These are phyloP conservation scores for Helicoverpa zea DNA, from an alignment of 1,140 invertebrate species.

Conservation along the genomic window DNA sequence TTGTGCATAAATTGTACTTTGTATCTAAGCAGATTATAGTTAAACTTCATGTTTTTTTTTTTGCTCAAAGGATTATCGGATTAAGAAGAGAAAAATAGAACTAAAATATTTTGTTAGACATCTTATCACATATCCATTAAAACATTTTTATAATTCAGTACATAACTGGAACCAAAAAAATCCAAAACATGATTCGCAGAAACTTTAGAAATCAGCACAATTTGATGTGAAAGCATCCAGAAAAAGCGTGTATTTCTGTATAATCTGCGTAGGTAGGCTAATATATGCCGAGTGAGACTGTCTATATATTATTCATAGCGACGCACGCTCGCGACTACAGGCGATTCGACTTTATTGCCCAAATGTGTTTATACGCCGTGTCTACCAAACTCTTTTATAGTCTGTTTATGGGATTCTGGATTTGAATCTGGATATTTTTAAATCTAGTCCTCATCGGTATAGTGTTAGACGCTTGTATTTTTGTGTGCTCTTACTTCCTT, in stretches of 20 bases:
- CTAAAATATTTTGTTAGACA: too few species aligned
- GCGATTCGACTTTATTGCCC: slow-evolving; percentile 40
- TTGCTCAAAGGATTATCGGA: too few species aligned
- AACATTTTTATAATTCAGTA: too few species aligned
- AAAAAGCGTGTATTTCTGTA: not conserved
- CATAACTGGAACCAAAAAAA: too few species aligned
- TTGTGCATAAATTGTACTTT: not conserved
- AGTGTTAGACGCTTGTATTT: not conserved
- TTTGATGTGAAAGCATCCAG: not conserved
- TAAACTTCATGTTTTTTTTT: too few species aligned
- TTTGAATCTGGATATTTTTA: slow-evolving; percentile 27
- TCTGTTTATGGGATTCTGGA: slow-evolving; percentile 32
- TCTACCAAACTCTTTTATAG: slow-evolving; percentile 25
- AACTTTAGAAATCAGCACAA: not conserved
- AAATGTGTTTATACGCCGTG: slow-evolving; percentile 43
- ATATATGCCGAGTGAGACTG: slow-evolving; percentile 30
- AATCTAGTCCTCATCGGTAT: not conserved
- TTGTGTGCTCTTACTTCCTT: not conserved
- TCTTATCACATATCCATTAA: too few species aligned
- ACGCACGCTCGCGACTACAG: slow-evolving; percentile 35
- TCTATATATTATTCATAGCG: slow-evolving; percentile 44
- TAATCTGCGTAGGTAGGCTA: not conserved
- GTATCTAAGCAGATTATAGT: not conserved
- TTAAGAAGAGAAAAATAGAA: too few species aligned
- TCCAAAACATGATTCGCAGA: not conserved